Conservation (phyloP, 2,113 vertebrate genomes). For the Anoplopoma fimbria region DNA sequence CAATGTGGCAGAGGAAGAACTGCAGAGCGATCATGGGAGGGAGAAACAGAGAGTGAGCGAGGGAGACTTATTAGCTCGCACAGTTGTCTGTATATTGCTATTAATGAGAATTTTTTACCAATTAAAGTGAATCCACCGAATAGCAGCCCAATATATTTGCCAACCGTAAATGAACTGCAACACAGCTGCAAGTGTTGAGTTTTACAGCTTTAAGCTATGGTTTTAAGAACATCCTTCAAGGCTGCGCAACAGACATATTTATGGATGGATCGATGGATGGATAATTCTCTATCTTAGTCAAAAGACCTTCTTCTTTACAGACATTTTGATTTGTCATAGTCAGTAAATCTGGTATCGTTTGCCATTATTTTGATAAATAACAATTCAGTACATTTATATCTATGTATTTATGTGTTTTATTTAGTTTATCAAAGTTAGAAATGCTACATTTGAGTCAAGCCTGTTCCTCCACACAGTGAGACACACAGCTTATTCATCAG, state of each 20-base stretch:
- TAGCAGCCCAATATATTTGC: constrained; percentile 32
- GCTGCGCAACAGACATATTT: no score
- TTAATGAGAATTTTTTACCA: constrained; percentile 63
- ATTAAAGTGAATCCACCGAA: constrained; percentile 54
- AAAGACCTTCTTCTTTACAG: background rate
- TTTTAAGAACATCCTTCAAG: background rate
- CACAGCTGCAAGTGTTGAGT: constrained; percentile 2
- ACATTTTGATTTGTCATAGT: background rate
- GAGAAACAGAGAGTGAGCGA: constrained; percentile 20
- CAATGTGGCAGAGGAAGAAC: constrained; percentile 41
- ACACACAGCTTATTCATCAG: background rate
- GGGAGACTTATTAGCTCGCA: constrained; percentile 57
- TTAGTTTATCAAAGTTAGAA: background rate
- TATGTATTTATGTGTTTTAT: background rate
- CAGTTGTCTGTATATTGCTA: constrained; percentile 61
- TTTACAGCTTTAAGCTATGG: constrained; percentile 3
- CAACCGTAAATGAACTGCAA: constrained; percentile 31
- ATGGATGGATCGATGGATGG: no score
- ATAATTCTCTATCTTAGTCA: background rate
- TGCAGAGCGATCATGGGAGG: constrained; percentile 22
- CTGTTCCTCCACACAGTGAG: background rate
- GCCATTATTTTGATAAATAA: background rate
- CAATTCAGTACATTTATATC: background rate
- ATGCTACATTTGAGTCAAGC: background rate
- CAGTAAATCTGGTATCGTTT: background rate